Percentiles rank a stretch among this genome's conserved stretches.
phyloP scores from a whole-genome alignment of 1,140 invertebrate species.

The Monomorium pharaonis region DNA sequence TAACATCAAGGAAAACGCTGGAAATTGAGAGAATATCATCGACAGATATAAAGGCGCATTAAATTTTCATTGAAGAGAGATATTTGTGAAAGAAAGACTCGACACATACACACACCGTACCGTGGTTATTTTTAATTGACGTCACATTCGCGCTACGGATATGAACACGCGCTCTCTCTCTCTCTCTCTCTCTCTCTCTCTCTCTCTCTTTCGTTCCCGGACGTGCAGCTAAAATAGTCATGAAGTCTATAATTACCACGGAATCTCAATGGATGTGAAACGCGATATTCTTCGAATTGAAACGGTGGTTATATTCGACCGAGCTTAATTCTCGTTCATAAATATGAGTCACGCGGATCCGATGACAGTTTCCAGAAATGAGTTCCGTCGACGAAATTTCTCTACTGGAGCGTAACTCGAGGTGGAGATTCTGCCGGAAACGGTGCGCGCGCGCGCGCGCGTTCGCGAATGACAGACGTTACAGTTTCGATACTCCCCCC shows the following conservation, averaged over 20 bases:
- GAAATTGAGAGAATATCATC: neutral
- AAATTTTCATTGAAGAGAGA: neutral
- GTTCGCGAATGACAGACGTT: neutral
- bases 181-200: neutral
- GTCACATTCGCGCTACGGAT: neutral
- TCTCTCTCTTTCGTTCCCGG: neutral
- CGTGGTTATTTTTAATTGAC: conserved; percentile 24
- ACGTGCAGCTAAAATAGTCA: conserved; percentile 38
- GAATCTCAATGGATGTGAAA: conserved; percentile 41
- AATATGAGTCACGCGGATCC: conserved; percentile 35
- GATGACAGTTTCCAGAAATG: conserved; percentile 45
- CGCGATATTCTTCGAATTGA: conserved; percentile 49
- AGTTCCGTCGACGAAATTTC: conserved; percentile 22
- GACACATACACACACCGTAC: neutral
- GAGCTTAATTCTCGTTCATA: conserved; percentile 42
- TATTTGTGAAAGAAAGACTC: neutral
- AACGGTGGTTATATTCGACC: conserved; percentile 42
- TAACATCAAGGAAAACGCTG: neutral
- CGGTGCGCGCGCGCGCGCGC: neutral
- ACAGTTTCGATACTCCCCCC: conserved; percentile 5
- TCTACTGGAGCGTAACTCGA: neutral
- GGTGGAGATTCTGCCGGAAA: conserved; percentile 18
- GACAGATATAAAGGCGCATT: neutral
- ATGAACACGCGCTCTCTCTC: neutral
- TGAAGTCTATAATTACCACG: conserved; percentile 34